Percentiles rank a stretch among this genome's conserved stretches.
Evolutionary conservation across 1,140 invertebrate species (phyloP).

Genomic region (Ips typographus): DNA sequence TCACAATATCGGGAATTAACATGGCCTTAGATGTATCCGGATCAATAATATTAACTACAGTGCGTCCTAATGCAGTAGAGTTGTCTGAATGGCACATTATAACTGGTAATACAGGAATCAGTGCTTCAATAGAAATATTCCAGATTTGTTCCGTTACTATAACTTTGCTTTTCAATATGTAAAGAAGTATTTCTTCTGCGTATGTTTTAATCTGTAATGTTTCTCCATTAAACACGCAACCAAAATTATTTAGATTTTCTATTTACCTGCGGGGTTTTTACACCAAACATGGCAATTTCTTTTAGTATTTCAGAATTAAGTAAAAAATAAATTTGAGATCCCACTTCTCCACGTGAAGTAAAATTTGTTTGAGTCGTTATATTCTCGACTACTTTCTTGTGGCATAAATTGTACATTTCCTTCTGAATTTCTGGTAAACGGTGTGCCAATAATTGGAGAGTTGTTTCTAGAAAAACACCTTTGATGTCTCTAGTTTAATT

Average conservation of each 20-base stretch:
- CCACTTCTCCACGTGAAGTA: conserved; percentile 39
- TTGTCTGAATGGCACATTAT: conserved; percentile 54
- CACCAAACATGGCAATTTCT: conserved; percentile 65
- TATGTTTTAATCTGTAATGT: conserved; percentile 56
- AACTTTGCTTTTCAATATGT: conserved; percentile 62
- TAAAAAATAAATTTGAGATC: conserved; percentile 56
- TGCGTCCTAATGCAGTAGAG: conserved; percentile 55
- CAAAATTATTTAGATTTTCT: background rate
- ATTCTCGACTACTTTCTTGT: conserved; percentile 47
- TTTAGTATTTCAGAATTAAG: conserved; percentile 58
- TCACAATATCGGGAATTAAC: conserved; percentile 24
- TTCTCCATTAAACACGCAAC: background rate
- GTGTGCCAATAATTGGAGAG: conserved; percentile 55
- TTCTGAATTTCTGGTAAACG: conserved; percentile 49
- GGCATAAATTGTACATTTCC: conserved; percentile 53
- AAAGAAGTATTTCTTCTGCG: conserved; percentile 62
- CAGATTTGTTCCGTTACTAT: conserved; percentile 61
- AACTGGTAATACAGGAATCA: conserved; percentile 60
- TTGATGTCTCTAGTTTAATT: background rate
- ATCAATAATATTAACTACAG: conserved; percentile 63
- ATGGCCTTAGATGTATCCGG: conserved; percentile 52
- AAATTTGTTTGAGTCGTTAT: conserved; percentile 52
- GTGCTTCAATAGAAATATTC: conserved; percentile 58
- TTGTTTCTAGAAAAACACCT: conserved; percentile 48
- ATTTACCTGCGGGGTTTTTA: conserved; percentile 52